These are phyloP conservation scores for Sinonovacula constricta DNA, from an alignment of 1,140 invertebrate genomes.

Conservation along the genomic window DNA sequence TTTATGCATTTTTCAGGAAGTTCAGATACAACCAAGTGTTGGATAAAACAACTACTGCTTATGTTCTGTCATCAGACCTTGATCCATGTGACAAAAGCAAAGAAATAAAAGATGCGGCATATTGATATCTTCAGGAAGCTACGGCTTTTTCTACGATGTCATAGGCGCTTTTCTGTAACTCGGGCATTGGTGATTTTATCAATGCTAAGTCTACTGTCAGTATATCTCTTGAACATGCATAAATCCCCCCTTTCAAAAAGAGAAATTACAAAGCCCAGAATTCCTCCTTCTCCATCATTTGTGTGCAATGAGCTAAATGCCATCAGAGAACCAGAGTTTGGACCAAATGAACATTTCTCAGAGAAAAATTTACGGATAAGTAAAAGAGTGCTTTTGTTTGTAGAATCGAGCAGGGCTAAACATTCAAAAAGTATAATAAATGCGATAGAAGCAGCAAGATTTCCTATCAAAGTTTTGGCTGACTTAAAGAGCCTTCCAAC, in stretches of 20 bases:
- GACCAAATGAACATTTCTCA: constrained; percentile 84
- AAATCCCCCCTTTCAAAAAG: too few relatives aligned
- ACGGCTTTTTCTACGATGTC: too few relatives aligned
- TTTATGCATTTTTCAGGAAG: too few relatives aligned
- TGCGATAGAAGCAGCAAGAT: constrained; percentile 93
- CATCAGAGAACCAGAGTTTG: constrained; percentile 3
- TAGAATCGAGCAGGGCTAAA: constrained; percentile 95
- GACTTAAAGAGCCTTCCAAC: constrained; percentile 95
- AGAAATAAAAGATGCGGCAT: too few relatives aligned
- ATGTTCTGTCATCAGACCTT: too few relatives aligned
- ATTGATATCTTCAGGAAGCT: too few relatives aligned
- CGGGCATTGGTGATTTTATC: background rate
- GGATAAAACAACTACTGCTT: too few relatives aligned
- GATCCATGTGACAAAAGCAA: too few relatives aligned
- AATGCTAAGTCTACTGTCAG: too few relatives aligned
- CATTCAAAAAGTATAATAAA: constrained; percentile 95
- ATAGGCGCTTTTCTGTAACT: too few relatives aligned
- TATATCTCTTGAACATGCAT: too few relatives aligned
- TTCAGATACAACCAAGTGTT: too few relatives aligned
- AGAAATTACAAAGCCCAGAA: background rate
- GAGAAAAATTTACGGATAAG: constrained; percentile 91
- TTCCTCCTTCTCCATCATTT: constrained; percentile 51
- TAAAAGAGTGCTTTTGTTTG: constrained; percentile 94
- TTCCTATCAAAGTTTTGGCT: constrained; percentile 96
- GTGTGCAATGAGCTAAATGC: constrained; percentile 45